phyloP scores from a whole-genome alignment of 2,113 vertebrate species.

The Aix galericulata region DNA sequence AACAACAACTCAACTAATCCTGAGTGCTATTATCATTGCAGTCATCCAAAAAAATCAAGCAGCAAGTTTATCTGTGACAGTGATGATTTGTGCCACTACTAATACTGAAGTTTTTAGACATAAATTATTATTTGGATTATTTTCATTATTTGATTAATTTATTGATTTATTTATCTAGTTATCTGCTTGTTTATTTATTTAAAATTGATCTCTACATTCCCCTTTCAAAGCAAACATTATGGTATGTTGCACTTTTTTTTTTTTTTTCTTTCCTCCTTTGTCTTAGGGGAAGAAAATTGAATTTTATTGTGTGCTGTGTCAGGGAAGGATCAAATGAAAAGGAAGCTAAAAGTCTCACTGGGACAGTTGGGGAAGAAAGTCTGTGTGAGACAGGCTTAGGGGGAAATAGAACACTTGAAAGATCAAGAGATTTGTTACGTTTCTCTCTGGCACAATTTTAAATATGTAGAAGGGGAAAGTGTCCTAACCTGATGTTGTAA shows the following conservation, averaged over 20 bases:
- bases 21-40: background rate
- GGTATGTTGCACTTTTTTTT: no score
- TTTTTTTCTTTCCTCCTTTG: background rate
- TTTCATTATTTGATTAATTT: background rate
- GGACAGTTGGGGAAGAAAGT: background rate
- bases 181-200: background rate
- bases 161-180: background rate
- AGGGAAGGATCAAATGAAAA: background rate
- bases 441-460: background rate
- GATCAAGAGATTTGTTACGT: background rate
- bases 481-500: background rate
- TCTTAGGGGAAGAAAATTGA: background rate
- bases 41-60: background rate
- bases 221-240: background rate
- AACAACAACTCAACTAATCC: background rate
- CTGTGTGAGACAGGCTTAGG: background rate
- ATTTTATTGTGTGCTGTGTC: background rate
- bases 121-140: background rate
- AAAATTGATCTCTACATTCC: background rate
- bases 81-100: background rate
- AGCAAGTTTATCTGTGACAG: background rate
- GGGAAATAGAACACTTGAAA: background rate
- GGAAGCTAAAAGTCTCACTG: background rate
- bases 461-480: accelerated
- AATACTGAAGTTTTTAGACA: background rate